Evolutionary conservation across 2,888 invertebrate species (phyloP).

Genomic region (Romanomermis culicivorax): DNA sequence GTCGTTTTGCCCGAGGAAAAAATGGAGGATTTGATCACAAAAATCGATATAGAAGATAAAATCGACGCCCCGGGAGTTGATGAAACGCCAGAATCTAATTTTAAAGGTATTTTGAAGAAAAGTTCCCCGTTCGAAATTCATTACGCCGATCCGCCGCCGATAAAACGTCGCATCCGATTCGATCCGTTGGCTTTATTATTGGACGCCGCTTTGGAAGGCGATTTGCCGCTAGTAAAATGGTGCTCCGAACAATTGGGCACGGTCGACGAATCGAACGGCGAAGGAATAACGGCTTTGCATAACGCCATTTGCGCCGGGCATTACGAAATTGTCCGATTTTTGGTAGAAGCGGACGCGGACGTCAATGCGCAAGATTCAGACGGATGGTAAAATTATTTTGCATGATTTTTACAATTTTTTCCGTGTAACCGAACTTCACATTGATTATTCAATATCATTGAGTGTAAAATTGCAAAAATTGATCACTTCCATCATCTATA

Average conservation of each 20-base stretch:
- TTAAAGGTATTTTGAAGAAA: not conserved
- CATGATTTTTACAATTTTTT: no score
- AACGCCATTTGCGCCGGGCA: slow-evolving; percentile 99
- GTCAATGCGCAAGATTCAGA: slow-evolving; percentile 94
- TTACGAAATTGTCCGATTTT: slow-evolving; percentile 86
- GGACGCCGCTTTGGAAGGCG: slow-evolving; percentile 92
- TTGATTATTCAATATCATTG: no score
- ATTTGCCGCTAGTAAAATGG: slow-evolving; percentile 80
- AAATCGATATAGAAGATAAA: not conserved
- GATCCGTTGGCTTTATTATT: slow-evolving; percentile 83
- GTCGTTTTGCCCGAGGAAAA: not conserved
- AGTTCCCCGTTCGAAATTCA: not conserved
- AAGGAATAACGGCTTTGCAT: slow-evolving; percentile 95
- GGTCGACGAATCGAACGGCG: slow-evolving; percentile 78
- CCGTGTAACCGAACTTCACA: no score
- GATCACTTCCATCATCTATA: no score
- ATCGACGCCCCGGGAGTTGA: no score
- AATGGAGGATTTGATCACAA: not conserved
- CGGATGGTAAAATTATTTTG: slow-evolving; percentile 52
- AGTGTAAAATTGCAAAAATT: no score
- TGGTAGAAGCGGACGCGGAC: slow-evolving; percentile 92
- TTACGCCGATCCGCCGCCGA: not conserved
- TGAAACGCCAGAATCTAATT: not conserved
- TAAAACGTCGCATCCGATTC: slow-evolving; percentile 57
- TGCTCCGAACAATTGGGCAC: slow-evolving; percentile 45